Evolutionary conservation across 2,797 vertebrate genomes (phyloP), one percentile per base, ranked within the genome.

Genomic region (Florisuga fusca): DNA sequence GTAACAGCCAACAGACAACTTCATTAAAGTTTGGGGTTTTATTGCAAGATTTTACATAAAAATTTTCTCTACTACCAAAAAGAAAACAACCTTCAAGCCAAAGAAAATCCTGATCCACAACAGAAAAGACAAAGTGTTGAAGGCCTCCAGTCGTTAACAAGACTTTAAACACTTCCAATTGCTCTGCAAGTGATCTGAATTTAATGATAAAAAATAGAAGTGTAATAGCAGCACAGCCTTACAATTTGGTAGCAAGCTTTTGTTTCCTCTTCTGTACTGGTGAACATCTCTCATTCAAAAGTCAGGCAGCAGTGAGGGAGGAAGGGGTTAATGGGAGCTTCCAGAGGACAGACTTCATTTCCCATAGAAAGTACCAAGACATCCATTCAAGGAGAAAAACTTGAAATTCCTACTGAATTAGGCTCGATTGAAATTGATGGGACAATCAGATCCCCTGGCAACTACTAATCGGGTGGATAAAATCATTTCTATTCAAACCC

Each of bases 321-420:
- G 71, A 92, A 67, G 61, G 87, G 57, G 89, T 73, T 69, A 71
- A 53, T 0, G 12, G 75, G n/a, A 84, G 48, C 34, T 84, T 38
- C 50, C 62, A 75, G 41, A 23, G 51, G 76, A 86, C 58, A 77
- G 55, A 64, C 31, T 11, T 50, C 38, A 58, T 31, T 83, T 84
- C 76, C 66, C 69, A 86, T 46, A 64, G 48, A 46, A 34, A 76
- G 9, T 1, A 50, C 0, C 0, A 1, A 86, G 64, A 72, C 23
- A 80, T 11, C 54, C 6, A 0, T 22, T 84, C 67, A 72, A 84
- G 45, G 71, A 81, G 67, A 75, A 91, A 74, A 91, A 72, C 36
- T 19, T 78, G 6, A 43, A 87, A 94, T 91, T 84, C 64, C 80
- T 66, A 17, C 43, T 55, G 91, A 88, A 83, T 62, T 66, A 15